These are phyloP conservation scores for Leptopilina boulardi DNA, from an alignment of 1,140 invertebrate genomes.

Conservation along the genomic window DNA sequence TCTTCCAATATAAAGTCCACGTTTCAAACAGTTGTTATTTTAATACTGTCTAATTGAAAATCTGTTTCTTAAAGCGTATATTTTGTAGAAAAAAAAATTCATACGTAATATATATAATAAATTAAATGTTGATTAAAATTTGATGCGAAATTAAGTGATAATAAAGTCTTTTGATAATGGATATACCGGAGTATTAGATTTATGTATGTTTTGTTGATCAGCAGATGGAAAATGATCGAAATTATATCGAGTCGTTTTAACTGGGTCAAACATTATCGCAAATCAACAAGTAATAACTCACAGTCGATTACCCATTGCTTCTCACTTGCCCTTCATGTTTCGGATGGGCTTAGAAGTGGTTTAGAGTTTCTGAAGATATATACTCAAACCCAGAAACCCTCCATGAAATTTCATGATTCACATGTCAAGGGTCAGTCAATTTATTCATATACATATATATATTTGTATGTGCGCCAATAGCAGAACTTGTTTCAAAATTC, in stretches of 20 bases:
- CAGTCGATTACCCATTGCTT: constrained; percentile 7
- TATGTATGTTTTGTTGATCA: not conserved
- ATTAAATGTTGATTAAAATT: no score
- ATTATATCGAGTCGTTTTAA: not conserved
- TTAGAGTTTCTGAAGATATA: not conserved
- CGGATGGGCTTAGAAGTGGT: constrained; percentile 4
- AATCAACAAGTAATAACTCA: constrained; percentile 23
- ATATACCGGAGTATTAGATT: no score
- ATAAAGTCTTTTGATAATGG: no score
- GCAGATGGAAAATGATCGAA: not conserved
- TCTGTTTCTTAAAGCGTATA: not conserved
- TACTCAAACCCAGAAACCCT: not conserved
- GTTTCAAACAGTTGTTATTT: not conserved
- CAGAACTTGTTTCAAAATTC: no score
- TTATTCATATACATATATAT: not conserved
- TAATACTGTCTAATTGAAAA: not conserved
- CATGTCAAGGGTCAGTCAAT: not conserved
- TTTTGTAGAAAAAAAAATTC: no score
- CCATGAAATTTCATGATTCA: not conserved
- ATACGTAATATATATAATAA: no score
- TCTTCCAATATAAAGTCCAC: not conserved
- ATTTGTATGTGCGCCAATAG: no score
- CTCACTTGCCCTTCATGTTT: constrained; percentile 8
- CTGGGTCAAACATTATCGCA: constrained; percentile 9
- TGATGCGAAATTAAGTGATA: no score